phyloP scores from a whole-genome alignment of 2,113 vertebrate species.

The Sturnus vulgaris region DNA sequence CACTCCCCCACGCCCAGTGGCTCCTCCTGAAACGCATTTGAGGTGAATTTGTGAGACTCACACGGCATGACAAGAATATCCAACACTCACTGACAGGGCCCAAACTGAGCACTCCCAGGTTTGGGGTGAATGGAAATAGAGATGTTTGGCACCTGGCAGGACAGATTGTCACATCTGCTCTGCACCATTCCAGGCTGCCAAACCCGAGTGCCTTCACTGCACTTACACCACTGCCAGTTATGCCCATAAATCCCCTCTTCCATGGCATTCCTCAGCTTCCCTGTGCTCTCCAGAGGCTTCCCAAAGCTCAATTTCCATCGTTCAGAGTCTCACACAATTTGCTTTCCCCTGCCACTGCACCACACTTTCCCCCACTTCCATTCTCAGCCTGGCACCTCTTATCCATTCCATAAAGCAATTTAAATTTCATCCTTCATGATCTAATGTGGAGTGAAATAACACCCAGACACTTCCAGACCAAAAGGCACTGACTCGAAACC shows the following conservation, averaged over 20 bases:
- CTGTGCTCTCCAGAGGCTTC: neutral
- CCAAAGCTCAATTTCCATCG: neutral
- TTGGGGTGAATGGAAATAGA: neutral
- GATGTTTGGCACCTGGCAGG: neutral
- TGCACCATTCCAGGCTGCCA: neutral
- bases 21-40: neutral
- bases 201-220: neutral
- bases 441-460: neutral
- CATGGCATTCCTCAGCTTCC: neutral
- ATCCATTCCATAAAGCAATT: neutral
- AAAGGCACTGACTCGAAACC: neutral
- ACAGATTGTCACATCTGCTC: neutral
- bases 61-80: neutral
- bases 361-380: neutral
- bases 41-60: neutral
- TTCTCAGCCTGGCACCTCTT: neutral
- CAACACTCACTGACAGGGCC: rapidly evolving
- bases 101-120: neutral
- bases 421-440: neutral
- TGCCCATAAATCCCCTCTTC: neutral
- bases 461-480: neutral
- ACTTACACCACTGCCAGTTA: neutral
- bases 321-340: neutral
- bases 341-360: neutral
- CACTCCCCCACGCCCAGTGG: neutral